These are phyloP conservation scores for Amiota minor DNA, from an alignment of 2,888 invertebrate genomes.

Conservation along the genomic window DNA sequence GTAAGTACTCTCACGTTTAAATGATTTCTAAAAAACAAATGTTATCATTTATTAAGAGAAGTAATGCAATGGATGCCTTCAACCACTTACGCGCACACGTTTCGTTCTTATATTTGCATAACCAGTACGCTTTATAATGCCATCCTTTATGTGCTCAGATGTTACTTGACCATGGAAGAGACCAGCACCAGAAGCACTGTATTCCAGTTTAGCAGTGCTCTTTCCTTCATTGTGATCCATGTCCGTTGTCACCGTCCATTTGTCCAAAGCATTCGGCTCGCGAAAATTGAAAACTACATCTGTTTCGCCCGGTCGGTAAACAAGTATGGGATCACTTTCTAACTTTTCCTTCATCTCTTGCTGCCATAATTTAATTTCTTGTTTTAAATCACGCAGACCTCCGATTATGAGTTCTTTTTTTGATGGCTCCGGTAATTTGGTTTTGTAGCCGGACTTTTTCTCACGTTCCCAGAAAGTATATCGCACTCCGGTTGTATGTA, in stretches of 20 bases:
- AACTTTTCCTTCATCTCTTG: slow-evolving; percentile 81
- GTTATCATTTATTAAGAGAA: not conserved
- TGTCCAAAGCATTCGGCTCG: slow-evolving; percentile 77
- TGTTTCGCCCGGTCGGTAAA: slow-evolving; percentile 79
- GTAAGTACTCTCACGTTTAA: slow-evolving; percentile 80
- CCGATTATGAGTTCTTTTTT: slow-evolving; percentile 77
- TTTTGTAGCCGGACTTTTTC: slow-evolving; percentile 72
- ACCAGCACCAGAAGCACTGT: slow-evolving; percentile 81
- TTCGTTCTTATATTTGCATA: slow-evolving; percentile 86
- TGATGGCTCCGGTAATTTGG: slow-evolving; percentile 67
- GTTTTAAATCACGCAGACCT: slow-evolving; percentile 80
- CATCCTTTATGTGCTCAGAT: slow-evolving; percentile 85
- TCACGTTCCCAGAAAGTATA: slow-evolving; percentile 72
- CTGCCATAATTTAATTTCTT: slow-evolving; percentile 79
- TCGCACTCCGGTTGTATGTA: slow-evolving; percentile 66
- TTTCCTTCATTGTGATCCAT: slow-evolving; percentile 87
- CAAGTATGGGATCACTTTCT: slow-evolving; percentile 78
- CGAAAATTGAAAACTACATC: slow-evolving; percentile 84
- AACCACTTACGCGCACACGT: slow-evolving; percentile 77
- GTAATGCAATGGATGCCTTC: not conserved
- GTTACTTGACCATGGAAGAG: slow-evolving; percentile 83
- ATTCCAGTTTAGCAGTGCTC: slow-evolving; percentile 79
- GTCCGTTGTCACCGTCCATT: slow-evolving; percentile 85
- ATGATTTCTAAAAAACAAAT: slow-evolving; percentile 80
- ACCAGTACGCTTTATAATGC: slow-evolving; percentile 83